Evolutionary conservation across 2,888 invertebrate genomes (phyloP).

Genomic region (Dolichomitus sp.): DNA sequence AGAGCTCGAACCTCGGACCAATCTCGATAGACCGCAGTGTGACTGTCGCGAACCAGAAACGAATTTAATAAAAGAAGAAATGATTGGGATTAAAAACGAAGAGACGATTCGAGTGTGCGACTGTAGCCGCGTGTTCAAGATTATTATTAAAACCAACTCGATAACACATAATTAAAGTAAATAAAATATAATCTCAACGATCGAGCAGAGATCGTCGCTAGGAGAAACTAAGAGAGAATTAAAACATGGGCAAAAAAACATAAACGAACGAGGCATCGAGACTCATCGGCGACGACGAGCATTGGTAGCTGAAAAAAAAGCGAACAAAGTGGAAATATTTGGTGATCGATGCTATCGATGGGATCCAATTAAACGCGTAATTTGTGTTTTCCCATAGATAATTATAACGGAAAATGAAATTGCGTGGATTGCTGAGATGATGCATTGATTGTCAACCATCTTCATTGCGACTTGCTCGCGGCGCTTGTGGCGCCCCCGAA

Average conservation of each 20-base stretch:
- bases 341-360: constrained; percentile 28
- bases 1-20: constrained; percentile 61
- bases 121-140: constrained; percentile 83
- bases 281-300: constrained; percentile 49
- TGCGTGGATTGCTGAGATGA: constrained; percentile 2
- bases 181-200: constrained; percentile 62
- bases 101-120: constrained; percentile 76
- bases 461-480: constrained; percentile 25
- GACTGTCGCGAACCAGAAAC: constrained; percentile 41
- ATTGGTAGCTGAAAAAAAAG: constrained; percentile 32
- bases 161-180: constrained; percentile 61
- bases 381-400: constrained; percentile 27
- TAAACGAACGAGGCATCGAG: constrained; percentile 48
- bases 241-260: constrained; percentile 20
- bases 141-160: constrained; percentile 65
- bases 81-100: constrained; percentile 37
- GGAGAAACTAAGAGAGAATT: background rate
- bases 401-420: constrained; percentile 23
- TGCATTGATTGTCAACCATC: constrained; percentile 12
- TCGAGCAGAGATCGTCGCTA: constrained; percentile 41
- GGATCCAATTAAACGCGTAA: background rate
- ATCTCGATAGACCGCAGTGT: constrained; percentile 52
- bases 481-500: constrained; percentile 7
- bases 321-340: constrained; percentile 46
- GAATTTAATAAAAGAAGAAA: constrained; percentile 21